Evolutionary conservation across 2,797 vertebrate species (phyloP).

Genomic region (Crocidura indochinensis): DNA sequence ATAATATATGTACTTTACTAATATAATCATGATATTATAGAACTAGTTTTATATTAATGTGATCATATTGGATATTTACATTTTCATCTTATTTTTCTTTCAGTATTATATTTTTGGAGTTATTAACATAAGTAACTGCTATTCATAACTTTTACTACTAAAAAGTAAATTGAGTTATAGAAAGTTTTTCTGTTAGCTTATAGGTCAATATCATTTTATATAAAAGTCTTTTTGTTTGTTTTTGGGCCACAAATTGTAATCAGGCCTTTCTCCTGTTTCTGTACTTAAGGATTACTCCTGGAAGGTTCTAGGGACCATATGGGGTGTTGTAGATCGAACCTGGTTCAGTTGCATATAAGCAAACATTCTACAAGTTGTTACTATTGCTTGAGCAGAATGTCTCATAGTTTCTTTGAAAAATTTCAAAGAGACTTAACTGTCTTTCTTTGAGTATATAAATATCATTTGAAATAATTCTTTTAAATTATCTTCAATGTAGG

Average conservation of each 20-base stretch:
- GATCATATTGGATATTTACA: conserved; percentile 36
- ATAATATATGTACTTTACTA: conserved; percentile 6
- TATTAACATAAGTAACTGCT: background rate
- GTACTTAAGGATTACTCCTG: no score
- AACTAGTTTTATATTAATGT: background rate
- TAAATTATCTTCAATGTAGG: background rate
- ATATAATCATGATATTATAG: conserved; percentile 5
- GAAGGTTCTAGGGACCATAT: no score
- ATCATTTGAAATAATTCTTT: background rate
- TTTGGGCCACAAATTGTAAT: no score
- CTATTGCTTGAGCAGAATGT: no score
- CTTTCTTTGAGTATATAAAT: background rate
- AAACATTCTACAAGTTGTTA: no score
- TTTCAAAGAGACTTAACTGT: background rate
- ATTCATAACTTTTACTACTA: conserved; percentile 25
- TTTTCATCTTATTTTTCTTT: conserved; percentile 45
- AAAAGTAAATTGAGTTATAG: background rate
- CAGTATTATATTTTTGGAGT: conserved; percentile 23
- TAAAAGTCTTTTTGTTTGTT: background rate
- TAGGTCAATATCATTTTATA: background rate
- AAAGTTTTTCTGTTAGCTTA: background rate
- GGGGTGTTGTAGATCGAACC: no score
- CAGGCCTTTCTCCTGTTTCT: no score
- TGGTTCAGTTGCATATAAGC: no score
- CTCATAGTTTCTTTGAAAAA: no score